Evolutionary conservation across 2,888 invertebrate species (phyloP).

Genomic region (Petrolisthes cinctipes): DNA sequence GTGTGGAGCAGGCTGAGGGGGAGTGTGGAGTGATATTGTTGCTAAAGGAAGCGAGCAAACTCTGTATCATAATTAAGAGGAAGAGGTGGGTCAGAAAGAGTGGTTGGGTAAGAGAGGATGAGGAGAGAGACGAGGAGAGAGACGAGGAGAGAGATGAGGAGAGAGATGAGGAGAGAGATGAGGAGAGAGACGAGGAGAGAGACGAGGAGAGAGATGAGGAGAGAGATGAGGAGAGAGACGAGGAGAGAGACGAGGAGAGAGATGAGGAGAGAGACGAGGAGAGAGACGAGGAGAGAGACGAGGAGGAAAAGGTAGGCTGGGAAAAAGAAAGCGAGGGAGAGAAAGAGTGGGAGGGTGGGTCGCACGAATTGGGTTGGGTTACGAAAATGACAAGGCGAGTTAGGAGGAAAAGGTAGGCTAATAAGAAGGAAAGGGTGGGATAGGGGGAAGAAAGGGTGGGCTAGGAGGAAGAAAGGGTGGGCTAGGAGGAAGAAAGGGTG

Average conservation of each 20-base stretch:
- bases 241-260: neutral
- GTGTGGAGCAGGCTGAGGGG: conserved; percentile 8
- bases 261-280: neutral
- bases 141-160: neutral
- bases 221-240: neutral
- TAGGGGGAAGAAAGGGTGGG: too few relatives aligned
- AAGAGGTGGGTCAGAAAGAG: conserved; percentile 1
- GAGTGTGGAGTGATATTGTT: neutral
- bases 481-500: neutral
- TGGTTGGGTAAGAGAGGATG: neutral
- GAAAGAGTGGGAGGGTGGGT: neutral
- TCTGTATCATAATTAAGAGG: neutral
- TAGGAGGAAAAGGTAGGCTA: too few relatives aligned
- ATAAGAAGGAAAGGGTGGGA: too few relatives aligned
- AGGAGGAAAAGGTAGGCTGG: neutral
- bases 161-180: neutral
- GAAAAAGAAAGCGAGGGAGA: neutral
- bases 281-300: neutral
- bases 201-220: neutral
- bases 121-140: too few relatives aligned
- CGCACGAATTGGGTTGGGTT: too few relatives aligned
- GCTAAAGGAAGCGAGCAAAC: neutral
- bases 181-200: neutral
- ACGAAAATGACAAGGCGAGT: too few relatives aligned
- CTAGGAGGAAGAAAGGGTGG: neutral